phyloP scores from a whole-genome alignment of 2,888 invertebrate genomes.

The Lepidonotus clava region DNA sequence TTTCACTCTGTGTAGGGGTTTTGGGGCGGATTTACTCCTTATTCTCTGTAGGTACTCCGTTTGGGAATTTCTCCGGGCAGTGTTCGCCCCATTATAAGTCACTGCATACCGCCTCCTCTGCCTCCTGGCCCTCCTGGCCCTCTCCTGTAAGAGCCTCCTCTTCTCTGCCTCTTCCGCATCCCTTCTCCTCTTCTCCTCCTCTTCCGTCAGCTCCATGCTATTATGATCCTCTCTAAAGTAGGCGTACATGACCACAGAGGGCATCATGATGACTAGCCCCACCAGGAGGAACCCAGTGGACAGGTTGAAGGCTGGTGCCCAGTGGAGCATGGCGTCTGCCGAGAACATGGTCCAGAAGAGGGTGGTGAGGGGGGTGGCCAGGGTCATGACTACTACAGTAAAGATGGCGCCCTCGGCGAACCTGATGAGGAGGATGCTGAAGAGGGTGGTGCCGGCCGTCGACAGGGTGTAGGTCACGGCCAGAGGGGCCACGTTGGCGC shows the following conservation, averaged over 20 bases:
- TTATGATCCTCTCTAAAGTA: slow-evolving; percentile 9
- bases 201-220: background rate
- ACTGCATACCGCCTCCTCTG: background rate
- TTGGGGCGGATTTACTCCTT: too few species aligned
- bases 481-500: slow-evolving; percentile 62
- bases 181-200: background rate
- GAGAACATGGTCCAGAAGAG: slow-evolving; percentile 73
- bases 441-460: slow-evolving; percentile 67
- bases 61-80: background rate
- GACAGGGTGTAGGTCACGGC: slow-evolving; percentile 67
- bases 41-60: background rate
- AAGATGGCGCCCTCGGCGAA: slow-evolving; percentile 72
- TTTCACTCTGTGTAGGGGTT: background rate
- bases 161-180: background rate
- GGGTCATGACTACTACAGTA: slow-evolving; percentile 68
- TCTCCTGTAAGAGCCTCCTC: background rate
- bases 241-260: slow-evolving; percentile 65
- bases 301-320: slow-evolving; percentile 67
- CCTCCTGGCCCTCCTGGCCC: background rate
- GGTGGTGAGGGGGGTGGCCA: slow-evolving; percentile 68
- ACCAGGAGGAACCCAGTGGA: slow-evolving; percentile 69
- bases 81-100: background rate
- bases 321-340: slow-evolving; percentile 64
- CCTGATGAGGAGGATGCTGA: slow-evolving; percentile 70
- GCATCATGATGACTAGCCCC: slow-evolving; percentile 69